A percentile compares a stretch with the other conserved stretches of the same genome.
phyloP scores from a whole-genome alignment of 2,888 invertebrate genomes.

The Leucophenga montana region DNA sequence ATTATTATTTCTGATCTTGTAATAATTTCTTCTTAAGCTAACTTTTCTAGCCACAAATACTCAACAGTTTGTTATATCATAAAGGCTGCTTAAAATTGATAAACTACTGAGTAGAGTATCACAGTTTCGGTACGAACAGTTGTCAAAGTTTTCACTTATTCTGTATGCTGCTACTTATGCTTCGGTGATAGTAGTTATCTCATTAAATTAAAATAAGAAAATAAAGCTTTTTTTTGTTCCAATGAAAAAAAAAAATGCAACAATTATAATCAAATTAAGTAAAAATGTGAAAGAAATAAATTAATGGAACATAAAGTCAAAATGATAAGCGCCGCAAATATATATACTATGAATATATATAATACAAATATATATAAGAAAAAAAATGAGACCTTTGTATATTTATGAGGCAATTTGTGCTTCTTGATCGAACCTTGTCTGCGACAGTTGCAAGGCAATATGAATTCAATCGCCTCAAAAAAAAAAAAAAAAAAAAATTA shows the following conservation, averaged over 20 bases:
- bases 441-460: slow-evolving; percentile 6
- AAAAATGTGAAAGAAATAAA: neutral
- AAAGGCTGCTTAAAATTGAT: no score
- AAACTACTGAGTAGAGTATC: no score
- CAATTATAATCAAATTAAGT: slow-evolving; percentile 9
- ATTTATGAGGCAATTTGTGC: no score
- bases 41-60: no score
- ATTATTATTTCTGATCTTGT: no score
- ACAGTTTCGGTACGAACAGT: no score
- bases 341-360: neutral
- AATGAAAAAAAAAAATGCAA: neutral
- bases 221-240: neutral
- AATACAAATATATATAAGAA: no score
- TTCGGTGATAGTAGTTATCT: slow-evolving; percentile 13
- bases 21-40: no score
- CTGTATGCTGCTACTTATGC: neutral
- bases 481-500: neutral
- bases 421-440: neutral
- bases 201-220: neutral
- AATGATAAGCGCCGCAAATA: slow-evolving; percentile 4
- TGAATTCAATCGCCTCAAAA: neutral
- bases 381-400: no score
- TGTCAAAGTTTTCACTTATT: no score
- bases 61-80: no score
- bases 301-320: slow-evolving; percentile 17